Conservation (phyloP, 1,140 invertebrate genomes). For the Berghia stephanieae region DNA sequence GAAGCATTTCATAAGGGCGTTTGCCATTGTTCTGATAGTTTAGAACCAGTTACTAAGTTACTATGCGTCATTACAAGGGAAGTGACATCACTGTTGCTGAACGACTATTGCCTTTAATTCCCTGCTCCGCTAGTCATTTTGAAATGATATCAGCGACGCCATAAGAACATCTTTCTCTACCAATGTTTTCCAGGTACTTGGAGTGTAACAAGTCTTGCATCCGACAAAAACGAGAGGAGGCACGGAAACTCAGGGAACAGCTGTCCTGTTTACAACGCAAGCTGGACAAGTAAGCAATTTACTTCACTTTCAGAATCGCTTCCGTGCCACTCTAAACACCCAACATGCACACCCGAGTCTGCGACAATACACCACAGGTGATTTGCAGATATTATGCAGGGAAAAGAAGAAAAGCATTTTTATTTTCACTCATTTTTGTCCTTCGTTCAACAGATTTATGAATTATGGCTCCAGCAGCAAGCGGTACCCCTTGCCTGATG, state of each 20-base stretch:
- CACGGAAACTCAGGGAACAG: slow-evolving; percentile 66
- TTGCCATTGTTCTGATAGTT: no score
- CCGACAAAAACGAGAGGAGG: slow-evolving; percentile 65
- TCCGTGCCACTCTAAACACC: not conserved
- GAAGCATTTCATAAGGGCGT: no score
- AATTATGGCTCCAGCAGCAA: slow-evolving; percentile 65
- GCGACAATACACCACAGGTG: no score
- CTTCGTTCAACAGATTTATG: slow-evolving; percentile 56
- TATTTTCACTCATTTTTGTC: not conserved
- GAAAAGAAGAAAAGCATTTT: no score
- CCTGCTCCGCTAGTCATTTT: no score
- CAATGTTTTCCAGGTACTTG: slow-evolving; percentile 63
- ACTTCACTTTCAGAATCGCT: not conserved
- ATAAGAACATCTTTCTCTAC: not conserved
- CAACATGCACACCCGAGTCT: not conserved
- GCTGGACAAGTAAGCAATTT: slow-evolving; percentile 65
- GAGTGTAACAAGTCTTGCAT: slow-evolving; percentile 67
- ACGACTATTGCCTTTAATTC: no score
- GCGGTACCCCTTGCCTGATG: slow-evolving; percentile 64
- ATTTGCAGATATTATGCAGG: no score
- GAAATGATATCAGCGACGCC: no score
- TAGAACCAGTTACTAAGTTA: no score
- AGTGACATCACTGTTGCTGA: no score
- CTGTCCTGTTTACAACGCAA: slow-evolving; percentile 61
- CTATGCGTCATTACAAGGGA: no score